Evolutionary conservation across 23 tunicate genomes (phyloP).

Genomic region (Halocynthia aurantium): DNA sequence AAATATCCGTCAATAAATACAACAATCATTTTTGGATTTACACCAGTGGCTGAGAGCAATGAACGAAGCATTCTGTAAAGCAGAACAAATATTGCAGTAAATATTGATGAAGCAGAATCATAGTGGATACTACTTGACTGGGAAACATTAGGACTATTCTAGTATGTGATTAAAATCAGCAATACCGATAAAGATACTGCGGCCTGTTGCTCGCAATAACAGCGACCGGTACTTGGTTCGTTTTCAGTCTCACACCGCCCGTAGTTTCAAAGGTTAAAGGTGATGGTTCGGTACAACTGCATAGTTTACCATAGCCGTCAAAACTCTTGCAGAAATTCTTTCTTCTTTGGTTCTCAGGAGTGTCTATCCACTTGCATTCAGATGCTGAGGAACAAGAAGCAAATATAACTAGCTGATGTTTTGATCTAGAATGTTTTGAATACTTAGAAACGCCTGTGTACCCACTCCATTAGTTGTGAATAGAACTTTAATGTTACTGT

Average conservation of each 20-base stretch:
- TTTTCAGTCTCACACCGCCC: constrained; percentile 3
- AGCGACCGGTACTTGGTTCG: constrained; percentile 57
- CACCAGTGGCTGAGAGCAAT: constrained; percentile 59
- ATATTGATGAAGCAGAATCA: background rate
- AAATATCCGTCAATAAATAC: constrained; percentile 90
- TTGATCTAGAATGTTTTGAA: no score
- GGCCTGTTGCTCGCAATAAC: constrained; percentile 88
- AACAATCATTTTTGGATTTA: constrained; percentile 38
- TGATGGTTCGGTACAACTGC: constrained; percentile 32
- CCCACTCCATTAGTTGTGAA: no score
- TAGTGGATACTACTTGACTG: background rate
- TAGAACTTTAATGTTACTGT: no score
- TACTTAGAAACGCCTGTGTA: no score
- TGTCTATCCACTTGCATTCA: constrained; percentile 52
- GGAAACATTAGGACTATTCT: no score
- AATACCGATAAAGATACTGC: constrained; percentile 60
- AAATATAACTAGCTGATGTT: no score
- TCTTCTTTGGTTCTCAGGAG: constrained; percentile 28
- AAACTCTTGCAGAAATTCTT: constrained; percentile 43
- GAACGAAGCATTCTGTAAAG: constrained; percentile 56
- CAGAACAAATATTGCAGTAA: background rate
- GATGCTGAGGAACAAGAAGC: background rate
- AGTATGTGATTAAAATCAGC: no score
- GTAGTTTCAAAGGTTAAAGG: background rate
- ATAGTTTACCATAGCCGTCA: constrained; percentile 66